phyloP scores from a whole-genome alignment of 2,113 vertebrate genomes.

The Tetrao urogallus region DNA sequence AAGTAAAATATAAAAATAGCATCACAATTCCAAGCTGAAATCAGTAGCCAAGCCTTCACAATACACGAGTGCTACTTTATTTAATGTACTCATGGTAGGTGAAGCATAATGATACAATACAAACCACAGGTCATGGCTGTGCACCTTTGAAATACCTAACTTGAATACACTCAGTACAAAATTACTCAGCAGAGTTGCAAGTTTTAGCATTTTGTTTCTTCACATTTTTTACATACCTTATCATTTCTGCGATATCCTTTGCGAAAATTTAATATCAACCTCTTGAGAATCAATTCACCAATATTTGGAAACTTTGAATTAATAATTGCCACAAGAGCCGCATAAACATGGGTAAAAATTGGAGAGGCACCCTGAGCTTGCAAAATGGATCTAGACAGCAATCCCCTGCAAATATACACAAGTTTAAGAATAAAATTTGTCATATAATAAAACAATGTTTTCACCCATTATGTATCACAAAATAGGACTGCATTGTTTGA shows the following conservation, averaged over 20 bases:
- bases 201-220: neutral
- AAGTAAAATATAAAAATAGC: neutral
- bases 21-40: neutral
- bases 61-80: neutral
- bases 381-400: constrained; percentile 90
- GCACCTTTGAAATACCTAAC: neutral
- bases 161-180: neutral
- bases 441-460: neutral
- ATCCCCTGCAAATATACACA: constrained; percentile 78
- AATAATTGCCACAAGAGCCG: constrained; percentile 95
- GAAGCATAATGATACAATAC: rapidly evolving
- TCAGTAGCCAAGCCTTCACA: rapidly evolving
- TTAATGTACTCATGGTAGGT: neutral
- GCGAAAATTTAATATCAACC: constrained; percentile 93
- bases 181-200: neutral
- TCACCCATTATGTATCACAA: neutral
- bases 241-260: constrained; percentile 97
- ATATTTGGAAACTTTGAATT: constrained; percentile 99
- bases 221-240: constrained; percentile 81
- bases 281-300: constrained; percentile 95
- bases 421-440: neutral
- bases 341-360: constrained; percentile 96
- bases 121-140: rapidly evolving
- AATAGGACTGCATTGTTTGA: neutral
- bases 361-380: constrained; percentile 96